Evolutionary conservation across 2,113 vertebrate species (phyloP).

Genomic region (Chitala chitala): DNA sequence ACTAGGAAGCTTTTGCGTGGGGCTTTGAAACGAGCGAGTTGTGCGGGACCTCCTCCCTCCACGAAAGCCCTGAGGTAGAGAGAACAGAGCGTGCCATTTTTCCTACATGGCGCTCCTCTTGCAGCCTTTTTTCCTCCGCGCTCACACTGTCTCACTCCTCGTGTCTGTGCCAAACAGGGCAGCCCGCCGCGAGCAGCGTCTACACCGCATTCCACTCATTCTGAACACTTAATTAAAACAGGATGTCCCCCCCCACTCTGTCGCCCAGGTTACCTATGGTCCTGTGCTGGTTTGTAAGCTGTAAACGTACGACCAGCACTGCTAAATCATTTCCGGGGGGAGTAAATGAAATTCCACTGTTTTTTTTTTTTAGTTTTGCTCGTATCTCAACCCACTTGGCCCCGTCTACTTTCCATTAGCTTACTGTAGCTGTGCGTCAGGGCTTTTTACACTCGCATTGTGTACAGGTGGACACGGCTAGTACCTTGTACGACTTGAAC

Average conservation of each 20-base stretch:
- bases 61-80: background rate
- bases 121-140: background rate
- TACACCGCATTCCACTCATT: background rate
- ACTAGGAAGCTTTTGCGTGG: background rate
- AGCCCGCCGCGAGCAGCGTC: background rate
- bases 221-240: slow-evolving; percentile 17
- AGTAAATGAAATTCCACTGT: no score
- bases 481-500: no score
- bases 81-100: slow-evolving; percentile 16
- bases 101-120: background rate
- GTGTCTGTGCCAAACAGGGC: background rate
- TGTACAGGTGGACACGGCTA: no score
- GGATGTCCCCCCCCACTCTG: background rate
- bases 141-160: background rate
- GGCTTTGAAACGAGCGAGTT: background rate
- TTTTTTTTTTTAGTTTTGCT: no score
- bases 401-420: no score
- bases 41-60: slow-evolving; percentile 2
- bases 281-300: background rate
- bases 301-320: background rate
- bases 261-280: slow-evolving; percentile 4
- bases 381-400: no score
- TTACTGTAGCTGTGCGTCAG: no score
- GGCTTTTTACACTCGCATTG: no score
- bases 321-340: no score